Base-by-base conservation (phyloP, 2,113 vertebrate genomes). In the Corythoichthys intestinalis region DNA sequence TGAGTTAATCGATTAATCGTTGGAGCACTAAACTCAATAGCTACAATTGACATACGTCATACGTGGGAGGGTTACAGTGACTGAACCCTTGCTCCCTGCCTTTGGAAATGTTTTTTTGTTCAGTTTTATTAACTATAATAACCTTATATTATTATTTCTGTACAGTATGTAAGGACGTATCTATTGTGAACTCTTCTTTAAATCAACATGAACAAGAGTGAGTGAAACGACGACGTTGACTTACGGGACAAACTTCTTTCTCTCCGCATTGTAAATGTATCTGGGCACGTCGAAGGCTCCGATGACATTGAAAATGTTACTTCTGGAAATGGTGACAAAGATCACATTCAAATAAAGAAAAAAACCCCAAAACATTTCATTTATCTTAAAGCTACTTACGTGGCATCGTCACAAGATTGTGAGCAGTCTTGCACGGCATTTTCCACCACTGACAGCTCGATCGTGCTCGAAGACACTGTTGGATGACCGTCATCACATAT, bases 191-290 rank as follows among this genome's bases (percentile, higher is more conserved):
- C 20, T 28, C 20, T 28, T 60, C n/a, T 37, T 1, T 3, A 54
- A 6, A 38, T 61, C 0, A 38, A 38, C 57, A 48, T 47, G 49
- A 65, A 35, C 1, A 46, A 59, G 65, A 4, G 1, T 56, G 4
- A 41, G 10, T 37, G 3, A 68, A 65, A 64, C 4, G 12, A 41
- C 14, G 15, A 4, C 15, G 6, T 81, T 74, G 52, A 95, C 97
- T 96, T 90, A 98, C 97, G 95, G 96, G 2, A 98, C 77, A 83
- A 99, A 99, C 72, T 97, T 99, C 90, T 98, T 99, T 53, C 94
- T 93, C 88, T 98, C 96, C 66, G 91, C 85, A 77, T 88, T 98
- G 85, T 98, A 98, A 80, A 98, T 89, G 52, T 92, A 98, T 81
- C 93, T 91, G 54, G 97, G 97, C n/a, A 95, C 88, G 71, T 98